Conservation (phyloP, 2,888 invertebrate species). For the Luperina nickerlii region DNA sequence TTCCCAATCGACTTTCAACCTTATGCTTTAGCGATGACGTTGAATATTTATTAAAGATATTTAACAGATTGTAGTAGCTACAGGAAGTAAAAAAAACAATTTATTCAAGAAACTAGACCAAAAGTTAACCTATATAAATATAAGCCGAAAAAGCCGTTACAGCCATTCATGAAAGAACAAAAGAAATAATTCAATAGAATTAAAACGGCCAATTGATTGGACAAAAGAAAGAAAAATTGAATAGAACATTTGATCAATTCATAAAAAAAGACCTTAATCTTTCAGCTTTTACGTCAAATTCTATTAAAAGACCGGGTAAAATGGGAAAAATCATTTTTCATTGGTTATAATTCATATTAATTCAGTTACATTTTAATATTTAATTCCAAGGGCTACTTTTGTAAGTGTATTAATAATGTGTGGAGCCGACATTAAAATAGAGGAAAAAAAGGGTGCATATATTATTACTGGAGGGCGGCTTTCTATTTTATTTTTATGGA, state of each 20-base stretch:
- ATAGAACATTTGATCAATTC: conserved; percentile 50
- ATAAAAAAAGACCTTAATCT: neutral
- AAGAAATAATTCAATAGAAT: conserved; percentile 48
- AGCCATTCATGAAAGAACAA: conserved; percentile 28
- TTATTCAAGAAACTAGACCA: no score
- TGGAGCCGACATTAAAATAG: neutral
- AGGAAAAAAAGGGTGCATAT: conserved; percentile 23
- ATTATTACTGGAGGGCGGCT: neutral
- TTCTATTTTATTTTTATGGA: neutral
- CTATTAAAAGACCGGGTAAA: neutral
- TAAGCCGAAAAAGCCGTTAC: conserved; percentile 18
- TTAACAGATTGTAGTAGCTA: no score
- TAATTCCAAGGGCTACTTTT: conserved; percentile 7
- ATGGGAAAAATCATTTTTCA: neutral
- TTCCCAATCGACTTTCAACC: no score
- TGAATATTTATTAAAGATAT: no score
- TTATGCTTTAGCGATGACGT: no score
- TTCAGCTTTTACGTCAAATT: conserved; percentile 15
- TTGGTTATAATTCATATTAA: conserved; percentile 1
- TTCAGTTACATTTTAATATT: conserved; percentile 33
- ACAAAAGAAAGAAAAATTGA: conserved; percentile 58
- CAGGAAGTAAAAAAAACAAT: no score
- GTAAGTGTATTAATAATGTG: conserved; percentile 9
- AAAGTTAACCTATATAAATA: neutral
- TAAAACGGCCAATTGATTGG: conserved; percentile 62